Conservation (phyloP, 2,113 vertebrate species). For the Hippoglossus stenolepis region DNA sequence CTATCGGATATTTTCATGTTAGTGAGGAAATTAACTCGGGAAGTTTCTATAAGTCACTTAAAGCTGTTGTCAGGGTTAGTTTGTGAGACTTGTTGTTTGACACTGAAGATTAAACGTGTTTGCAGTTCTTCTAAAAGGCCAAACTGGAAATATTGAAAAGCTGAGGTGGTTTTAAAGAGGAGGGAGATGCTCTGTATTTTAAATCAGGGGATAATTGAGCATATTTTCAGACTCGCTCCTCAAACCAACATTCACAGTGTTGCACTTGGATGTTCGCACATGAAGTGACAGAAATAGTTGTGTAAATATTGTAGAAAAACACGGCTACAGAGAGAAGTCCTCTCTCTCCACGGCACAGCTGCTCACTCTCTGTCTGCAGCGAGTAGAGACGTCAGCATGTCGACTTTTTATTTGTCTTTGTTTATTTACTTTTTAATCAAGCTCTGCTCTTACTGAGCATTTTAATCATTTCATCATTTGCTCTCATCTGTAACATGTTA, state of each 20-base stretch:
- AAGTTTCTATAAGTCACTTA: too few species aligned
- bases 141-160: not conserved
- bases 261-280: not conserved
- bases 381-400: not conserved
- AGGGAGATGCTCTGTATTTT: not conserved
- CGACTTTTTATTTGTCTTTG: too few species aligned
- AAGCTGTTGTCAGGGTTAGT: not conserved
- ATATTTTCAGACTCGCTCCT: not conserved
- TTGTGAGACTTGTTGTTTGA: conserved; percentile 1
- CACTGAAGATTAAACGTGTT: not conserved
- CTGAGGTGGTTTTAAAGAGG: not conserved
- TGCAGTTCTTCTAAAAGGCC: not conserved
- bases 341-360: not conserved
- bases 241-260: not conserved
- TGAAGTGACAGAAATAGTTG: not conserved
- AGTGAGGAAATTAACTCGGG: not conserved
- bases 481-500: too few species aligned
- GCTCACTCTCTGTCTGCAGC: not conserved
- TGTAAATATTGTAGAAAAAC: not conserved
- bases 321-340: not conserved
- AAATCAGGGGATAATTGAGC: not conserved
- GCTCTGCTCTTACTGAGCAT: too few species aligned
- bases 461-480: too few species aligned
- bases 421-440: too few species aligned
- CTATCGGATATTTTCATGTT: not conserved